Percentiles rank a stretch among this genome's conserved stretches.
These are phyloP conservation scores for Carcharodon carcharias DNA, from an alignment of 2,797 vertebrate genomes.

Conservation along the genomic window DNA sequence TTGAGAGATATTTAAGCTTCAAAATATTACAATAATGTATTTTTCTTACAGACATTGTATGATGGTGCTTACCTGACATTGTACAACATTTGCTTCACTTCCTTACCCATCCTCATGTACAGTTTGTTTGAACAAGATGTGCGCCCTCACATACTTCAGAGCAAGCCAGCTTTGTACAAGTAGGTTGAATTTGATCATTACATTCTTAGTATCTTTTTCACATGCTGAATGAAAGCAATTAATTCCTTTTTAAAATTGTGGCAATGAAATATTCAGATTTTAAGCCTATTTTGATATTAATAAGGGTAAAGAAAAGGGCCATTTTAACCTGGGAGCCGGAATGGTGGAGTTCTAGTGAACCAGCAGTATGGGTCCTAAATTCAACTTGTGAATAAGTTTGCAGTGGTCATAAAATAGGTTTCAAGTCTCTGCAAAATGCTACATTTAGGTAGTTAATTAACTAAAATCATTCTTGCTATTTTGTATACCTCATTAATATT, in stretches of 20 bases:
- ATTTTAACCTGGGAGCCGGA: background rate
- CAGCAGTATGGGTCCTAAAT: background rate
- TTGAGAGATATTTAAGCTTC: background rate
- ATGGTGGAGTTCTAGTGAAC: background rate
- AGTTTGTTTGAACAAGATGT: slow-evolving; percentile 97
- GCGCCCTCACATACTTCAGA: slow-evolving; percentile 85
- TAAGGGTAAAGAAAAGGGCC: background rate
- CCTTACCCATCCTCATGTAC: slow-evolving; percentile 92
- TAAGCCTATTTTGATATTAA: background rate
- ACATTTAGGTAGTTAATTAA: background rate
- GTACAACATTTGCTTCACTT: slow-evolving; percentile 99
- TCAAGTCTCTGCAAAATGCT: background rate
- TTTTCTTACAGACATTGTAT: slow-evolving; percentile 77
- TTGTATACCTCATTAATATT: background rate
- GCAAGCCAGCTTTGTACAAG: slow-evolving; percentile 87
- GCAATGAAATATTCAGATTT: background rate
- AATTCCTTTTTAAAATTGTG: background rate
- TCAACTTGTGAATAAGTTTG: background rate
- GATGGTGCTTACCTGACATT: slow-evolving; percentile 97
- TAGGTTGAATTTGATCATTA: slow-evolving; percentile 47
- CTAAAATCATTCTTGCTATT: background rate
- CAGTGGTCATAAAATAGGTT: background rate
- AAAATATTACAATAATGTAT: background rate
- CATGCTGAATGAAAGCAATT: background rate
- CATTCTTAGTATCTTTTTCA: background rate